Evolutionary conservation across 2,797 vertebrate genomes (phyloP), one percentile per base, ranked within the genome.

Genomic region (Trachops cirrhosus): DNA sequence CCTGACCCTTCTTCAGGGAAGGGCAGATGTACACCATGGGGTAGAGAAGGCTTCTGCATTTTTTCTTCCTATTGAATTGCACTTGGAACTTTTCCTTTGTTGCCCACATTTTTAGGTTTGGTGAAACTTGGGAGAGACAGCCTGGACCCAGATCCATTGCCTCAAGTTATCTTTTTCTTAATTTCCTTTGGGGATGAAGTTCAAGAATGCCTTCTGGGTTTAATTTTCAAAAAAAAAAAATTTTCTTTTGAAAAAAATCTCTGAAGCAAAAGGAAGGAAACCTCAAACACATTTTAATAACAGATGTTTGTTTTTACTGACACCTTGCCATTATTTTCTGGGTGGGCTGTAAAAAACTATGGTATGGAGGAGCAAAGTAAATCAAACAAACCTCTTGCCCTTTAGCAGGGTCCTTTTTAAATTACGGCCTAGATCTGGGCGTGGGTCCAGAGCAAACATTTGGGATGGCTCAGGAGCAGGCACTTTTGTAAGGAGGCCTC

Each of bases 291-390:
- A 34, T 86, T 94, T 91, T n/a, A 67, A 67, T 54, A 80, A 50
- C 67, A 83, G 62, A 85, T 83, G 41, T 84, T 95, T 95, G 29
- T 84, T 75, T 88, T 96, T 44, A 67, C 54, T 68, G 39, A 75
- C 83, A 77, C 16, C 14, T 34, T 91, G 86, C 91, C 57, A 9
- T 78, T 73, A 73, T 86, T 85, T 93, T 90, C 96, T 92, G 93
- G 87, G 92, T 93, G 94, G 90, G 87, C 77, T 85, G 18, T 73
- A 57, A 95, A 94, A 96, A 91, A 86, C n/a, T 37, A n/a, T 48
- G 16, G 48, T 16, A n/a, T 62, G 70, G 41, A 91, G 26, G 16
- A 87, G 50, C 44, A 46, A 84, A 94, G 29, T 57, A n/a, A 86
- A 46, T 39, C 80, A 71, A 44, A 24, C 80, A 71, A 44, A 24